phyloP scores from a whole-genome alignment of 2,888 invertebrate genomes.

The Blastobasis adustella region DNA sequence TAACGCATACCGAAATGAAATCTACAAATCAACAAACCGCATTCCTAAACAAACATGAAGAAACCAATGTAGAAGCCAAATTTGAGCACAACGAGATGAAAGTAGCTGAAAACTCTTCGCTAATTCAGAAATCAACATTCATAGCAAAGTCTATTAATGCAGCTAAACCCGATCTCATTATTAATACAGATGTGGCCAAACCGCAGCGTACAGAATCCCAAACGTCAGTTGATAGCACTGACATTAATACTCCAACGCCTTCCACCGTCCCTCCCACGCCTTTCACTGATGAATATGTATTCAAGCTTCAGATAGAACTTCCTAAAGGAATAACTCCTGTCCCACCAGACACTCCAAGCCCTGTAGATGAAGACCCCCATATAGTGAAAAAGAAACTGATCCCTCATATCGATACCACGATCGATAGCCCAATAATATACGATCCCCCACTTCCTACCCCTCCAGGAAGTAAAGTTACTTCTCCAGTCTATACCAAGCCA shows the following conservation, averaged over 20 bases:
- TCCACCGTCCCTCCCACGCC: constrained; percentile 51
- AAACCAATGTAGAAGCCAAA: too few relatives aligned
- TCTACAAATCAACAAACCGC: too few relatives aligned
- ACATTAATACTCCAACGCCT: constrained; percentile 39
- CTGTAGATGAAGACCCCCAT: constrained; percentile 44
- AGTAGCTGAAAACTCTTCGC: background rate
- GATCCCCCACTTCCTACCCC: constrained; percentile 54
- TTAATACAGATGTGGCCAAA: constrained; percentile 19
- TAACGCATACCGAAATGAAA: background rate
- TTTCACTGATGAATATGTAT: constrained; percentile 59
- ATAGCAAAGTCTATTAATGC: constrained; percentile 3
- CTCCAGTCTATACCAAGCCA: constrained; percentile 29
- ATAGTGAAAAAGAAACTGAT: constrained; percentile 53
- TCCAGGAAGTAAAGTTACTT: constrained; percentile 22
- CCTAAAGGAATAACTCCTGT: constrained; percentile 32
- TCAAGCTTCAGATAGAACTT: constrained; percentile 45
- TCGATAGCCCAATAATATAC: constrained; percentile 41
- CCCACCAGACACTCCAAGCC: constrained; percentile 20
- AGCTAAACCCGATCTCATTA: constrained; percentile 13
- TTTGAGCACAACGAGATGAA: too few relatives aligned
- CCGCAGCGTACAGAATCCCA: constrained; percentile 16
- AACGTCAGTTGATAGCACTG: constrained; percentile 18
- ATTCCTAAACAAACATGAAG: too few relatives aligned
- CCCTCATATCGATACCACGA: constrained; percentile 48
- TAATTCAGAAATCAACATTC: constrained; percentile 10